Percentiles rank a stretch among this genome's conserved stretches.
Evolutionary conservation across 2,113 vertebrate genomes (phyloP).

Genomic region (Siniperca knerii): DNA sequence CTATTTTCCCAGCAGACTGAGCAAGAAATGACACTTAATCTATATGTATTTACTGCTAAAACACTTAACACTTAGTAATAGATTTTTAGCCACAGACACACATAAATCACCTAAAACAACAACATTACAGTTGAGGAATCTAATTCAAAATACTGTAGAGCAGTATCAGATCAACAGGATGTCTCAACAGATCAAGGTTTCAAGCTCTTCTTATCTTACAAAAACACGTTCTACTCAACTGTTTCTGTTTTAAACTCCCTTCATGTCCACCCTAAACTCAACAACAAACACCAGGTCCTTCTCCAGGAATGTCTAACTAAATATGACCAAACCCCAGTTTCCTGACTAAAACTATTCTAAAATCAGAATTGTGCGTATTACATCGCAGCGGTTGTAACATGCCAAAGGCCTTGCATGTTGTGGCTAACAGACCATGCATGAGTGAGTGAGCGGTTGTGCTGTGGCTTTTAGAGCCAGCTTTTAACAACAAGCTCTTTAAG

Average conservation of each 20-base stretch:
- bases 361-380: slow-evolving; percentile 9
- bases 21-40: slow-evolving; percentile 2
- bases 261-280: neutral
- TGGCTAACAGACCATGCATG: slow-evolving; percentile 54
- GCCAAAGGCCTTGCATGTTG: slow-evolving; percentile 59
- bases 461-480: slow-evolving; percentile 47
- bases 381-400: slow-evolving; percentile 25
- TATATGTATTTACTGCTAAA: neutral
- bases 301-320: neutral
- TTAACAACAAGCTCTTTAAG: slow-evolving; percentile 38
- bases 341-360: neutral
- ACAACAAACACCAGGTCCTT: neutral
- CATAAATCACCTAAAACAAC: neutral
- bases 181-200: neutral
- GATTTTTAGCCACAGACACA: neutral
- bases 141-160: neutral
- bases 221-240: neutral
- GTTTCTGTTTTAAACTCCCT: neutral
- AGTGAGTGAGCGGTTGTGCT: slow-evolving; percentile 45
- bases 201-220: slow-evolving; percentile 4
- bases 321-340: neutral
- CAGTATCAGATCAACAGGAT: neutral
- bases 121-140: neutral
- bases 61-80: neutral
- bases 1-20: slow-evolving; percentile 5